Conservation (phyloP, 1,140 invertebrate genomes). For the Zaprionus camerounensis region DNA sequence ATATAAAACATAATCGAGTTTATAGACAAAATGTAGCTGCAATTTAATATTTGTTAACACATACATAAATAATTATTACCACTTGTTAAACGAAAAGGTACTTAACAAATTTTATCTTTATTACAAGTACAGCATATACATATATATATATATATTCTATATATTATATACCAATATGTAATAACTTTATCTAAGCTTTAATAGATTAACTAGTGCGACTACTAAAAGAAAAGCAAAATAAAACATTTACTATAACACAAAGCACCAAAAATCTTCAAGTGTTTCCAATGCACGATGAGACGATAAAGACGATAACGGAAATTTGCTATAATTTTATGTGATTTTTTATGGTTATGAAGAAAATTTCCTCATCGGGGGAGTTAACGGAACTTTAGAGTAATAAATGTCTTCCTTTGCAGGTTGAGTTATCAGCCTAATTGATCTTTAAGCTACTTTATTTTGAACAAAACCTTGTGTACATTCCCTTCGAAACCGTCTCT, state of each 20-base stretch:
- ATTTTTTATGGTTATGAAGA: not conserved
- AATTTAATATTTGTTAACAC: conserved; percentile 69
- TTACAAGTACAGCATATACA: conserved; percentile 60
- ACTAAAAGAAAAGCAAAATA: not conserved
- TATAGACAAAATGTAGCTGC: conserved; percentile 38
- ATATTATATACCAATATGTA: conserved; percentile 29
- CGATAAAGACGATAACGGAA: conserved; percentile 10
- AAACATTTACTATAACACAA: conserved; percentile 36
- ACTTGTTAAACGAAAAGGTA: conserved; percentile 79
- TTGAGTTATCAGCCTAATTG: not conserved
- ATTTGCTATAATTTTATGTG: not conserved
- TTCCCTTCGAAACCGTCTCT: not conserved
- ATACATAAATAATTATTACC: conserved; percentile 45
- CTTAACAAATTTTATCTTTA: conserved; percentile 80
- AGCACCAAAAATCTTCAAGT: not conserved
- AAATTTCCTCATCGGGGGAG: not conserved
- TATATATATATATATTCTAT: conserved; percentile 26
- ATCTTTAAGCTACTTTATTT: not conserved
- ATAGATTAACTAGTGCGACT: conserved; percentile 73
- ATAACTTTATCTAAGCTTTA: conserved; percentile 79
- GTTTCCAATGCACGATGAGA: not conserved
- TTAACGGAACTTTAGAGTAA: not conserved
- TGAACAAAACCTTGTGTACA: not conserved
- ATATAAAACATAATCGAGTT: conserved; percentile 47
- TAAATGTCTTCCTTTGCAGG: conserved; percentile 1